A percentile compares a stretch with the other conserved stretches of the same genome.
phyloP scores from a whole-genome alignment of 2,797 vertebrate species.

The Pseudochaenichthys georgianus region DNA sequence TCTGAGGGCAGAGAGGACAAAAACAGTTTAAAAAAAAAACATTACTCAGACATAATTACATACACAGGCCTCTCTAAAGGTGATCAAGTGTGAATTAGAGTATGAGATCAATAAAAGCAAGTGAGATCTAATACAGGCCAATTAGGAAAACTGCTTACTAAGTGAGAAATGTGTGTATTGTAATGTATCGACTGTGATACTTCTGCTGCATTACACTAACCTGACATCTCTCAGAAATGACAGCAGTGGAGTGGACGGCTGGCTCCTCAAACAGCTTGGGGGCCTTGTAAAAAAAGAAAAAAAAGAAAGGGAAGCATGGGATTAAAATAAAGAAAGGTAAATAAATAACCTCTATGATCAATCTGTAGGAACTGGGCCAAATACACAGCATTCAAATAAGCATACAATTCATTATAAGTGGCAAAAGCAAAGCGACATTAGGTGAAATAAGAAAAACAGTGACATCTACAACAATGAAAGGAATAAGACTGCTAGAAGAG shows the following conservation, averaged over 20 bases:
- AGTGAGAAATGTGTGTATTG: background rate
- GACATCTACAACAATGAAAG: background rate
- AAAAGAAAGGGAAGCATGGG: background rate
- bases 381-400: background rate
- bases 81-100: background rate
- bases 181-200: background rate
- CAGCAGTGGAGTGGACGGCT: slow-evolving; percentile 89
- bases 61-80: background rate
- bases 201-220: slow-evolving; percentile 75
- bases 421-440: background rate
- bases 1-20: slow-evolving; percentile 73
- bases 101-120: background rate
- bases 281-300: slow-evolving; percentile 86
- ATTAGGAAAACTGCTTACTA: background rate
- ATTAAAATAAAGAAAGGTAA: background rate
- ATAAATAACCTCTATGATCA: background rate
- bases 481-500: background rate
- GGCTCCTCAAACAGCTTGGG: slow-evolving; percentile 93
- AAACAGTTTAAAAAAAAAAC: background rate
- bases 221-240: slow-evolving; percentile 90
- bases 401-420: background rate
- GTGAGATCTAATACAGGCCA: background rate
- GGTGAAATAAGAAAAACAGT: background rate
- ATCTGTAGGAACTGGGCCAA: background rate
- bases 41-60: background rate